These are phyloP conservation scores for Choristoneura fumiferana DNA, from an alignment of 1,140 invertebrate species.

Conservation along the genomic window DNA sequence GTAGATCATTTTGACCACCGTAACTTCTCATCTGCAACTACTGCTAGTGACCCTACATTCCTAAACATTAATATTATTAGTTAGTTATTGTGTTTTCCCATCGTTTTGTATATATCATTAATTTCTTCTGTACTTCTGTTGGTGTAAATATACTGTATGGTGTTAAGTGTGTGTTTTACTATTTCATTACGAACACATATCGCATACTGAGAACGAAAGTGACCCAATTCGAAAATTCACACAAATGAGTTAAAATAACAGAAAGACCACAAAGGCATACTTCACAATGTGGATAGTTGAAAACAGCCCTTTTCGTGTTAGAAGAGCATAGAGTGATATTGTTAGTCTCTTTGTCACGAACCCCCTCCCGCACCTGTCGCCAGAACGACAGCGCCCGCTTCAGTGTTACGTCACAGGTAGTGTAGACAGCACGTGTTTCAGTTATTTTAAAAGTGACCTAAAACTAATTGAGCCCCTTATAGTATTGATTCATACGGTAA, in stretches of 20 bases:
- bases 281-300: not conserved
- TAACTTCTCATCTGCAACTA: too few species aligned
- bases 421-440: not conserved
- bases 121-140: too few species aligned
- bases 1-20: too few species aligned
- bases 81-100: too few species aligned
- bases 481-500: not conserved
- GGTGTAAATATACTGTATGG: too few species aligned
- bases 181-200: too few species aligned
- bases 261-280: not conserved
- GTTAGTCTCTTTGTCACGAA: not conserved
- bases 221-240: slow-evolving; percentile 5
- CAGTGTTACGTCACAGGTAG: not conserved
- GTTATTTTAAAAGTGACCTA: not conserved
- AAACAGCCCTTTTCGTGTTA: not conserved
- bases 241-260: not conserved
- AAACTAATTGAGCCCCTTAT: not conserved
- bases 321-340: not conserved
- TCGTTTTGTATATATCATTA: too few species aligned
- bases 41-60: too few species aligned
- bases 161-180: too few species aligned
- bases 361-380: not conserved
- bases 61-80: too few species aligned
- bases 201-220: slow-evolving; percentile 4
- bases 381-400: not conserved